Base-by-base conservation (phyloP, 1,140 invertebrate species). In the Semibalanus balanoides region DNA sequence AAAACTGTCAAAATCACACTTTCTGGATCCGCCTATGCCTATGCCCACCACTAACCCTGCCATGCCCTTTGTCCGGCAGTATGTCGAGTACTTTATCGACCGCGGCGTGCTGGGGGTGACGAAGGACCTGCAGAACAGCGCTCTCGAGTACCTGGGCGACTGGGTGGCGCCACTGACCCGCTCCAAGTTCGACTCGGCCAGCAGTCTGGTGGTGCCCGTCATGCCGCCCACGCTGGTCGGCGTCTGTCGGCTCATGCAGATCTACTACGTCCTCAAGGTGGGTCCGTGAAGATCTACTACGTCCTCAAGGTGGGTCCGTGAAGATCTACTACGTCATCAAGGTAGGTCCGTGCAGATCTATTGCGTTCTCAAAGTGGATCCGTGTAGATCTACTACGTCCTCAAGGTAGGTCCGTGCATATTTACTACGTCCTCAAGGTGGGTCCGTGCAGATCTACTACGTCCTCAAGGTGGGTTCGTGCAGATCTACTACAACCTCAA, bases 261-360 rank as follows among this genome's bases (percentile, higher is more conserved):
- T 93, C 77, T 91, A 92, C 81, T 94, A 94, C 82, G 86, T 91
- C 73, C 84, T 94, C 35, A 91, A 91, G 84, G 91, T 93, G 83
- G 82, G 51, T 64, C 51, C 51, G n/a, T 93, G 51, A 90, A 93
- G 83, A 91, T 93, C 77, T 91, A 92, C 81, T 94, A 94, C 82
- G 86, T 91, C 73, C 84, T 94, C 35, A 91, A 91, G 84, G 91
- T 93, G 83, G 82, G 51, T 64, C 51, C 51, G n/a, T 93, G 51
- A 90, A 93, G 83, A 91, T 93, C 77, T 91, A 92, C 81, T 94
- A 94, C 82, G 86, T 91, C 73, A 84, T 94, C 35, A 91, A 91
- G 84, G 91, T 93, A 83, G 82, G 51, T 64, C 51, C 51, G n/a
- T 93, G 51, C 90, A 93, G 83, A 91, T 93, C 77, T 91, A 92